These are phyloP conservation scores for Pachyseris speciosa DNA, from an alignment of 64 coral and sea anemone genomes.

Conservation along the genomic window DNA sequence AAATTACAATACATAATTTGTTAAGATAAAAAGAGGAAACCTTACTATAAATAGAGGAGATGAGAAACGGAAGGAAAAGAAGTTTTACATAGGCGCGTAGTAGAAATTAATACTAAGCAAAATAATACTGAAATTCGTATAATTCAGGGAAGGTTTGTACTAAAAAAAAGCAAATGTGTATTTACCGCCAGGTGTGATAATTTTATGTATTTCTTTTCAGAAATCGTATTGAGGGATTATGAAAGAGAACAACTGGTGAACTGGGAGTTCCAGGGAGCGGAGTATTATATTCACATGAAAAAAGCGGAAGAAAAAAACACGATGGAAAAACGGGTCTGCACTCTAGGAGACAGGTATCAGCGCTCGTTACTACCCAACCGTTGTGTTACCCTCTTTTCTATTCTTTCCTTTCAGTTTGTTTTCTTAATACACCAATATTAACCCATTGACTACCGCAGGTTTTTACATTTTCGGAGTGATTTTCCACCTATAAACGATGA, in stretches of 20 bases:
- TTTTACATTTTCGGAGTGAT: too few species aligned
- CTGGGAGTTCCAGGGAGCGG: conserved; percentile 90
- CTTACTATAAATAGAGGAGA: too few species aligned
- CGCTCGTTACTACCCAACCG: background rate
- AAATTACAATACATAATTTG: too few species aligned
- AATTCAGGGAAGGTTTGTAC: too few species aligned
- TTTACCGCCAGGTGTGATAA: background rate
- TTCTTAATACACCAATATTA: too few species aligned
- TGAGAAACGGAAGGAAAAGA: too few species aligned
- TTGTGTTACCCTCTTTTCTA: background rate
- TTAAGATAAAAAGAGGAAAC: too few species aligned
- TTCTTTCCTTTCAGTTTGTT: background rate
- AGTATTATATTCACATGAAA: conserved; percentile 57
- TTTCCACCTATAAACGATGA: too few species aligned
- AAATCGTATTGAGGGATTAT: conserved; percentile 70
- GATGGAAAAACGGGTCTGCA: conserved; percentile 78
- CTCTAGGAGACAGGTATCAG: conserved; percentile 75
- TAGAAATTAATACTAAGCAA: too few species aligned
- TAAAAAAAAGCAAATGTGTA: background rate
- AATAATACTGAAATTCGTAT: too few species aligned
- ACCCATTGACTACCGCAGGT: too few species aligned
- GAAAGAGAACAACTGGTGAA: conserved; percentile 87
- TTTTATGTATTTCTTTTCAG: conserved; percentile 18
- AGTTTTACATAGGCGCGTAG: too few species aligned
- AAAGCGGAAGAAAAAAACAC: conserved; percentile 59